phyloP scores from a whole-genome alignment of 2,888 invertebrate genomes.

The Tigriopus californicus region DNA sequence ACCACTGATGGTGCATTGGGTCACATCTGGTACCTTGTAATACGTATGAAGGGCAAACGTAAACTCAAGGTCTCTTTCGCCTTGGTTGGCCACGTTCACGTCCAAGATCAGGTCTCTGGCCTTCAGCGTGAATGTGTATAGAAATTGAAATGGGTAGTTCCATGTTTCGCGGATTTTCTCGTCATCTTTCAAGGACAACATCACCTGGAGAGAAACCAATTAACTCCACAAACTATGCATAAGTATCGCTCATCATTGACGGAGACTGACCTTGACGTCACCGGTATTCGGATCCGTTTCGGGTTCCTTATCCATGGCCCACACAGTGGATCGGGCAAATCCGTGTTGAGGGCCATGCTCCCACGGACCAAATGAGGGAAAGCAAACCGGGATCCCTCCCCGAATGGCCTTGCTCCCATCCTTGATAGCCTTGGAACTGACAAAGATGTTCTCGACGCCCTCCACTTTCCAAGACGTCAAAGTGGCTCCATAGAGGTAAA shows the following conservation, averaged over 20 bases:
- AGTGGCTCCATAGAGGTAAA: constrained; percentile 24
- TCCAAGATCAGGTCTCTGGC: constrained; percentile 22
- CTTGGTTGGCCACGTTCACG: constrained; percentile 25
- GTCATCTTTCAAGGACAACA: constrained; percentile 23
- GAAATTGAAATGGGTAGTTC: constrained; percentile 21
- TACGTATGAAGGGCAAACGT: constrained; percentile 30
- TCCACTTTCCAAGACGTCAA: constrained; percentile 26
- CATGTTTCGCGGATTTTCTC: constrained; percentile 26
- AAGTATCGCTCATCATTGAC: no score
- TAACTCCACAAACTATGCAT: no score
- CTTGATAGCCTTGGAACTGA: constrained; percentile 27
- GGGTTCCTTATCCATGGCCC: constrained; percentile 24
- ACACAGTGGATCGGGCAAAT: constrained; percentile 28
- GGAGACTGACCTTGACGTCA: constrained; percentile 21
- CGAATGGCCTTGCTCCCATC: constrained; percentile 30
- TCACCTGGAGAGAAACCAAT: no score
- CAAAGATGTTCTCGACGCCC: constrained; percentile 26
- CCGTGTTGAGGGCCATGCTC: constrained; percentile 30
- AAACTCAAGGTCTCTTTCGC: constrained; percentile 22
- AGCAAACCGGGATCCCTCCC: constrained; percentile 24
- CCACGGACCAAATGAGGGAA: constrained; percentile 31
- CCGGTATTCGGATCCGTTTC: constrained; percentile 19
- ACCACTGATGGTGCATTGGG: constrained; percentile 21
- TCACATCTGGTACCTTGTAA: constrained; percentile 26
- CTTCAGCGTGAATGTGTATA: not conserved